Percentiles rank a stretch among this genome's conserved stretches.
These are phyloP conservation scores for Cryptus viduatorius DNA, from an alignment of 2,888 invertebrate species.

Conservation along the genomic window DNA sequence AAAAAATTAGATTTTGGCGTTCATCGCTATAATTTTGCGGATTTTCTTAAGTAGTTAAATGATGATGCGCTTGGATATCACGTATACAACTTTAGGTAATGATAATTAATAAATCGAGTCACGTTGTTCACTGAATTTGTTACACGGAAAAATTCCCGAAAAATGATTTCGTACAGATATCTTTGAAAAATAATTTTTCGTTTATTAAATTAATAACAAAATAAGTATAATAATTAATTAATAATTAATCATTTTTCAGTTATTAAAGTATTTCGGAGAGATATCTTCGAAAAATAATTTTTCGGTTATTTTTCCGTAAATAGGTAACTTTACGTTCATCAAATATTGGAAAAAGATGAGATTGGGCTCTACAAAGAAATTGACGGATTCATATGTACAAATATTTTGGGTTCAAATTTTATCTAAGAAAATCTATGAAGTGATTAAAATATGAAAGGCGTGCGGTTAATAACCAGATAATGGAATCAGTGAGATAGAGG, in stretches of 20 bases:
- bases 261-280: too few relatives aligned
- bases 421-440: neutral
- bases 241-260: too few relatives aligned
- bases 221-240: too few relatives aligned
- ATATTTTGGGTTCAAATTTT: neutral
- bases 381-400: neutral
- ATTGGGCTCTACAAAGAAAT: neutral
- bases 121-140: neutral
- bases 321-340: too few relatives aligned
- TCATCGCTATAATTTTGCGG: too few relatives aligned
- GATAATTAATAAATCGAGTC: neutral
- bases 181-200: too few relatives aligned
- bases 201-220: too few relatives aligned
- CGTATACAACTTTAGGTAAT: neutral
- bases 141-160: neutral
- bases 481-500: neutral
- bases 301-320: too few relatives aligned
- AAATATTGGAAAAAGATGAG: neutral
- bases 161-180: neutral
- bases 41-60: neutral
- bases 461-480: neutral
- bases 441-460: neutral
- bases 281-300: too few relatives aligned
- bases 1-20: too few relatives aligned
- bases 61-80: neutral